Base-by-base conservation (phyloP, 1,140 invertebrate species). In the Brachionus rotundiformis region DNA sequence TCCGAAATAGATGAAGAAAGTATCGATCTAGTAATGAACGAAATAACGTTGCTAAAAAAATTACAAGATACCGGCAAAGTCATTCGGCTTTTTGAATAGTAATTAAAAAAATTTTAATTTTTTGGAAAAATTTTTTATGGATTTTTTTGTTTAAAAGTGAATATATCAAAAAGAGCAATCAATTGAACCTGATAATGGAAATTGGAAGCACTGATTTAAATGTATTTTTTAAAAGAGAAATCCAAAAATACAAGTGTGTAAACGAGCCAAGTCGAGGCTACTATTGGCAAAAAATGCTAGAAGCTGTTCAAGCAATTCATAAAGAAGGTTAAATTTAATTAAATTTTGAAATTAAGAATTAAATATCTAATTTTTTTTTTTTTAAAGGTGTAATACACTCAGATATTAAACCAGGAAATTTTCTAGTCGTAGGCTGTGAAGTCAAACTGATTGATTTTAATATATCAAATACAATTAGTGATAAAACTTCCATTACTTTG, bases 391-490 rank as follows among this genome's bases (percentile, higher is more conserved):
- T 98, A 11, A 94, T 98, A 81, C 96, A 98, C 89, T 94, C 94
- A 0, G 96, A 98, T 88, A 88, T 99, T 80, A 99, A 99, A 87
- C 96, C 96, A 10, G 94, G 94, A 1, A 99, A 98, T 88, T 98
- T 98, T 88, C 89, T 99, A 10, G 88, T 96, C 84, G 94, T 95
- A 25, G 90, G 91, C 82, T 94, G 93, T 3, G 90, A 92, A 63
- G 87, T 99, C 3, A 98, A 98, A 89, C 88, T 98, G 25, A 99
- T 99, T 83, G 96, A 99, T 89, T 98, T 99, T 89, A 96, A 96
- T 25, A 98, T 98, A 84, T 93, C 96, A n/a, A 94, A 94, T 63
- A 92, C 92, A 68, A 91, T 98, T 68, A 90, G 91, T 49, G 95
- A 98, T 85, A 92, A 92, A 86, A 98, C 96, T 0, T 94, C 93